Evolutionary conservation across 2,888 invertebrate genomes (phyloP).

Genomic region (Sycophila texana): DNA sequence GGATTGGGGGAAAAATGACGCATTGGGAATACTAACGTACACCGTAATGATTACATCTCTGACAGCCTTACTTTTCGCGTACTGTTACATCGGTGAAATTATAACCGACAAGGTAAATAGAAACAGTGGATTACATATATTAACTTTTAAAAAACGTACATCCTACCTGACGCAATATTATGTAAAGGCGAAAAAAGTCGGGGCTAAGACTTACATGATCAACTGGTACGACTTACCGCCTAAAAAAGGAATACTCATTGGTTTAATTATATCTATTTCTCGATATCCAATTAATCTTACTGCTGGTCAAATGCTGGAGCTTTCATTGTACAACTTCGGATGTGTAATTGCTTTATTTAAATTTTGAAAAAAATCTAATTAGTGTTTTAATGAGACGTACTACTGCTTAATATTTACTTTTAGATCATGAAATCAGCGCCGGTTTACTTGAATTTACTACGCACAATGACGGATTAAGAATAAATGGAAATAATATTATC

Average conservation of each 20-base stretch:
- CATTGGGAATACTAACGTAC: conserved; percentile 42
- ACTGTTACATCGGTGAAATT: conserved; percentile 57
- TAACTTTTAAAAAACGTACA: not conserved
- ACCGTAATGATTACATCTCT: conserved; percentile 39
- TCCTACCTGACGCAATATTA: too few relatives aligned
- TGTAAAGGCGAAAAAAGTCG: conserved; percentile 41
- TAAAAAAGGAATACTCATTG: conserved; percentile 54
- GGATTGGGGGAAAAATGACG: conserved; percentile 51
- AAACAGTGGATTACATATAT: too few relatives aligned
- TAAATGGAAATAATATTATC: too few relatives aligned
- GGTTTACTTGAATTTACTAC: conserved; percentile 35
- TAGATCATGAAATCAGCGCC: conserved; percentile 42
- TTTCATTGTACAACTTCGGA: conserved; percentile 61
- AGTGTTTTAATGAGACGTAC: not conserved
- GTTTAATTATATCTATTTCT: conserved; percentile 60
- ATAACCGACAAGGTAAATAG: conserved; percentile 53
- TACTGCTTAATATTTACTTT: not conserved
- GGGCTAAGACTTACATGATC: conserved; percentile 54
- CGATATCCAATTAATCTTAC: conserved; percentile 59
- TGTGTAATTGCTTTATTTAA: conserved; percentile 54
- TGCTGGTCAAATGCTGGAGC: conserved; percentile 61
- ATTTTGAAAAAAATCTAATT: not conserved
- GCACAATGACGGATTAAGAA: conserved; percentile 41
- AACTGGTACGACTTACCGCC: conserved; percentile 61
- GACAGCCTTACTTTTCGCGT: conserved; percentile 53